Evolutionary conservation across 2,113 vertebrate species (phyloP).

Genomic region (Lagopus muta): DNA sequence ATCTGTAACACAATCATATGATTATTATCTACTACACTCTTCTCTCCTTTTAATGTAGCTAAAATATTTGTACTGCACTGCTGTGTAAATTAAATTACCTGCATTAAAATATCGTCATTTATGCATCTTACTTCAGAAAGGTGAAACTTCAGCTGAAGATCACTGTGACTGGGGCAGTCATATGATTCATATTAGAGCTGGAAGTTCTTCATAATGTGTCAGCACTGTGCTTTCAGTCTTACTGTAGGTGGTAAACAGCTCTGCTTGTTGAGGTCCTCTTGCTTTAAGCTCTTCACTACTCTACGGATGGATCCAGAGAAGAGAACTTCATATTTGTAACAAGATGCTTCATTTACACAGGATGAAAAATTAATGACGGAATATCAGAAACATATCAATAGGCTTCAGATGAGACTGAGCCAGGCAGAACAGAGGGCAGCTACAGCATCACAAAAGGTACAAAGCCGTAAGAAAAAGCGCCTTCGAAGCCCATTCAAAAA

Average conservation of each 20-base stretch:
- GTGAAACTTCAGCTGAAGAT: not conserved
- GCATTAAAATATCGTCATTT: not conserved
- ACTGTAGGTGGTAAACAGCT: not conserved
- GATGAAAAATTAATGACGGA: slow-evolving; percentile 85
- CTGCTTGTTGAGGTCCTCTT: not conserved
- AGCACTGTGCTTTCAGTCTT: not conserved
- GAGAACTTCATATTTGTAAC: slow-evolving; percentile 36
- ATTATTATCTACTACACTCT: not conserved
- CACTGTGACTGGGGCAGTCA: not conserved
- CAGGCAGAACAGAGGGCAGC: slow-evolving; percentile 88
- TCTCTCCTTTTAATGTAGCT: not conserved
- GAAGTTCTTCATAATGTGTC: not conserved
- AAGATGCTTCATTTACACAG: slow-evolving; percentile 71
- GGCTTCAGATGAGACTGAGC: slow-evolving; percentile 87
- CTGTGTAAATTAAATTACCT: not conserved
- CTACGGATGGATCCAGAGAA: not conserved
- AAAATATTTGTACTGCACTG: not conserved
- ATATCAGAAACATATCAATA: slow-evolving; percentile 84
- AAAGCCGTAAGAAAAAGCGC: not conserved
- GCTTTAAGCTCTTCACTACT: not conserved
- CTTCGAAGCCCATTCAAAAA: not conserved
- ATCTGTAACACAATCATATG: not conserved
- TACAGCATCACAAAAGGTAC: slow-evolving; percentile 88
- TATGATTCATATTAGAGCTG: not conserved
- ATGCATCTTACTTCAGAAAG: not conserved